These are phyloP conservation scores for Rutpela maculata DNA, from an alignment of 2,888 invertebrate genomes.

Conservation along the genomic window DNA sequence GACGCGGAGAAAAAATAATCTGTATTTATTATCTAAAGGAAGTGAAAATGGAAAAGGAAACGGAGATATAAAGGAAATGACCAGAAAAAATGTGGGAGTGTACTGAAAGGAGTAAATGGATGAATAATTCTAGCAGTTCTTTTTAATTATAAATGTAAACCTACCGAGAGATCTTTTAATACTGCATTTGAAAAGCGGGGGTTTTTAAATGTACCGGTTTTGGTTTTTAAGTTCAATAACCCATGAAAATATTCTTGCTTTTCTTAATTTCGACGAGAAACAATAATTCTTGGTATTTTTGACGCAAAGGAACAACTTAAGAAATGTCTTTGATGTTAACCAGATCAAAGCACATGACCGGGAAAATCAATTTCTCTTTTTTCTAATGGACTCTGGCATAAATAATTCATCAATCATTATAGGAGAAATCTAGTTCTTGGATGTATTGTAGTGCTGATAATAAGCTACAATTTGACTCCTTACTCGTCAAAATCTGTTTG, in stretches of 20 bases:
- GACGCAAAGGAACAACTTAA: background rate
- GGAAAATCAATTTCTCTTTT: too few species aligned
- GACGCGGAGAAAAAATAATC: conserved; percentile 35
- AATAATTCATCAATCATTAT: too few species aligned
- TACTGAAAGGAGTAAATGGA: conserved; percentile 35
- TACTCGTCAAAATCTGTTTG: too few species aligned
- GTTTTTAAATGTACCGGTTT: background rate
- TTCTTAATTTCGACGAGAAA: background rate
- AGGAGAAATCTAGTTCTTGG: too few species aligned
- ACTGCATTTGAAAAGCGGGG: conserved; percentile 5
- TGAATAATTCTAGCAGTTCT: conserved; percentile 39
- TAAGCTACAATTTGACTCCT: too few species aligned
- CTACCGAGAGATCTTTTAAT: conserved; percentile 16
- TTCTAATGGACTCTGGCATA: too few species aligned
- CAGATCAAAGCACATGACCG: too few species aligned
- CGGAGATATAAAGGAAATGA: conserved; percentile 37
- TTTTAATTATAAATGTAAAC: conserved; percentile 31
- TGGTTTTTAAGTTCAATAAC: background rate
- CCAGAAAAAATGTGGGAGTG: conserved; percentile 32
- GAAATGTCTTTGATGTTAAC: too few species aligned
- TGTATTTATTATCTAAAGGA: conserved; percentile 40
- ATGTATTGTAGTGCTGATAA: too few species aligned
- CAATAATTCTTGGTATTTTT: background rate
- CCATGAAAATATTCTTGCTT: background rate
- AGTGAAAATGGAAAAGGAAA: conserved; percentile 41